Percentiles rank a stretch among this genome's conserved stretches.
phyloP scores from a whole-genome alignment of 2,797 vertebrate genomes.

The Alouatta caraya region DNA sequence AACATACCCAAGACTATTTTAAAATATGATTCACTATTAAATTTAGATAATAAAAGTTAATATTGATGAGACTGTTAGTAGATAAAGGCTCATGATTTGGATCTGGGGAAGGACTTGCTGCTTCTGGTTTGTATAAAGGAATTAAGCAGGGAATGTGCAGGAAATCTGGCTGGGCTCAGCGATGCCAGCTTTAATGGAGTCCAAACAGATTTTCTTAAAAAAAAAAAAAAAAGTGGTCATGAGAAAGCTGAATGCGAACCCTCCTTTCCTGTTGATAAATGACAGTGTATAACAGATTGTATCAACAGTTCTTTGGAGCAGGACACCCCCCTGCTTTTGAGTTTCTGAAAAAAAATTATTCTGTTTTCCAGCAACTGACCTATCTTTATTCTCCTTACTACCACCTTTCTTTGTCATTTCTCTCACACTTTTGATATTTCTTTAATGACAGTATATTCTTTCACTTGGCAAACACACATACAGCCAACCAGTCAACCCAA shows the following conservation, averaged over 20 bases:
- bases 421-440: constrained; percentile 27
- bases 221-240: background rate
- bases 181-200: background rate
- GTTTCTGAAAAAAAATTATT: constrained; percentile 28
- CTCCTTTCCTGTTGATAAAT: background rate
- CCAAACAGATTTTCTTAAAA: background rate
- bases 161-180: background rate
- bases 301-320: background rate
- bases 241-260: background rate
- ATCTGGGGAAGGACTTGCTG: background rate
- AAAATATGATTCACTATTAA: background rate
- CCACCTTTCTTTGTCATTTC: background rate
- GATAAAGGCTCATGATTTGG: background rate
- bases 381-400: constrained; percentile 14
- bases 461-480: background rate
- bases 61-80: background rate
- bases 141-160: background rate
- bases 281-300: background rate
- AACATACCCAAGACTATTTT: background rate
- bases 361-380: constrained; percentile 27
- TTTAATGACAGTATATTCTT: background rate
- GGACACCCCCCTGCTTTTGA: background rate
- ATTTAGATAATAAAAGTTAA: background rate
- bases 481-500: background rate
- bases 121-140: background rate